These are phyloP conservation scores for Myanophis thanlyinensis DNA, from an alignment of 2,113 vertebrate genomes.

Conservation along the genomic window DNA sequence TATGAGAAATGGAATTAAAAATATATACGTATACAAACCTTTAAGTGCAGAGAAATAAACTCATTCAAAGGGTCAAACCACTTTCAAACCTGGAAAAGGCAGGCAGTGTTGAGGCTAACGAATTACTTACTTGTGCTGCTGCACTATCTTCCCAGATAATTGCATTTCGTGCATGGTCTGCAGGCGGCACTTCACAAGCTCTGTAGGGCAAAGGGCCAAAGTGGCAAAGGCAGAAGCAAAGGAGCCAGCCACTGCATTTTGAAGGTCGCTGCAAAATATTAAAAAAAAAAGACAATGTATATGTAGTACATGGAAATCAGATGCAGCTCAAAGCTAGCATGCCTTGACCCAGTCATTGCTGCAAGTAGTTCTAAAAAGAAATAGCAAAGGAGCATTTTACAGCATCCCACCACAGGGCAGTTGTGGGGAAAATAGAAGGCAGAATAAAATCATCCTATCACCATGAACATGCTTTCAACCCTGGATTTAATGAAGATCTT, in stretches of 20 bases:
- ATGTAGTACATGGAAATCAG: constrained; percentile 12
- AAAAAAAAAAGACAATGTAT: constrained; percentile 43
- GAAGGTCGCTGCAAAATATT: constrained; percentile 85
- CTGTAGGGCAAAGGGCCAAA: constrained; percentile 90
- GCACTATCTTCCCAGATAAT: constrained; percentile 80
- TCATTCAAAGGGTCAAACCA: neutral
- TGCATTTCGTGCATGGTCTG: constrained; percentile 97
- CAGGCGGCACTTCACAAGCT: constrained; percentile 94
- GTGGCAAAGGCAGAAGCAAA: constrained; percentile 91
- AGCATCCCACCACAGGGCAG: neutral
- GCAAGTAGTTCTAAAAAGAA: neutral
- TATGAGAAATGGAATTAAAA: neutral
- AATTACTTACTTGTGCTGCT: constrained; percentile 83
- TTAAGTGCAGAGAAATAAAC: neutral
- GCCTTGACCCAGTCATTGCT: neutral
- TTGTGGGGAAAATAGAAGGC: neutral
- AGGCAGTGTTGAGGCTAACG: neutral
- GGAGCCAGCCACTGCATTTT: constrained; percentile 91
- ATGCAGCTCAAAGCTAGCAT: neutral
- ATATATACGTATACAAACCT: neutral
- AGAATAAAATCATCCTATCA: neutral
- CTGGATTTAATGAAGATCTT: neutral
- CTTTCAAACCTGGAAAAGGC: neutral
- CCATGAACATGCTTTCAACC: neutral
- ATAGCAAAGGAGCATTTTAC: neutral